A percentile compares a stretch with the other conserved stretches of the same genome.
phyloP scores from a whole-genome alignment of 2,797 vertebrate genomes.

The Platalea minor region DNA sequence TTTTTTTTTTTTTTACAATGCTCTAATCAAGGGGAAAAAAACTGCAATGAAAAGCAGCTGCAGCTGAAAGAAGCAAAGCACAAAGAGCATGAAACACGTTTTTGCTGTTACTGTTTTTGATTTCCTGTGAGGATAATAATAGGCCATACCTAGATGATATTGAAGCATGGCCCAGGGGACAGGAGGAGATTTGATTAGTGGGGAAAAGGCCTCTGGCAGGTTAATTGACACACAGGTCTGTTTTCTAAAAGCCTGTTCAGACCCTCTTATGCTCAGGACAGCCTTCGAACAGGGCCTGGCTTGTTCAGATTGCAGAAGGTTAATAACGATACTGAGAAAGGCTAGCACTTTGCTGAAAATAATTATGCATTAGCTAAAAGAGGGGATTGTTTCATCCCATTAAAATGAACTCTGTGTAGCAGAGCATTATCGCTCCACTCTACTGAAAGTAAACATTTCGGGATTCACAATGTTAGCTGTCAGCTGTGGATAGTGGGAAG shows the following conservation, averaged over 20 bases:
- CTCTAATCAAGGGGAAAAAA: background rate
- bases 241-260: background rate
- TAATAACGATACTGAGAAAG: background rate
- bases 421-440: background rate
- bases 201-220: background rate
- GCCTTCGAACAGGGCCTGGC: background rate
- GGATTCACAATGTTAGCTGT: background rate
- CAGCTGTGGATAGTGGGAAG: background rate
- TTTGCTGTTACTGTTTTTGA: background rate
- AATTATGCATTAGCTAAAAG: background rate
- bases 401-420: background rate
- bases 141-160: background rate
- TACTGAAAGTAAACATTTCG: background rate
- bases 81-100: background rate
- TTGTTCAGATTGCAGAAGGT: background rate
- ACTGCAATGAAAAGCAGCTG: background rate
- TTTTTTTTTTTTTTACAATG: background rate
- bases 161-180: background rate
- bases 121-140: background rate
- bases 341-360: background rate
- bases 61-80: background rate
- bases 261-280: background rate
- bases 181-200: background rate
- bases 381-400: background rate
- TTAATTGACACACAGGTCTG: background rate